phyloP scores from a whole-genome alignment of 2,797 vertebrate genomes.

The Serranus cabrilla region DNA sequence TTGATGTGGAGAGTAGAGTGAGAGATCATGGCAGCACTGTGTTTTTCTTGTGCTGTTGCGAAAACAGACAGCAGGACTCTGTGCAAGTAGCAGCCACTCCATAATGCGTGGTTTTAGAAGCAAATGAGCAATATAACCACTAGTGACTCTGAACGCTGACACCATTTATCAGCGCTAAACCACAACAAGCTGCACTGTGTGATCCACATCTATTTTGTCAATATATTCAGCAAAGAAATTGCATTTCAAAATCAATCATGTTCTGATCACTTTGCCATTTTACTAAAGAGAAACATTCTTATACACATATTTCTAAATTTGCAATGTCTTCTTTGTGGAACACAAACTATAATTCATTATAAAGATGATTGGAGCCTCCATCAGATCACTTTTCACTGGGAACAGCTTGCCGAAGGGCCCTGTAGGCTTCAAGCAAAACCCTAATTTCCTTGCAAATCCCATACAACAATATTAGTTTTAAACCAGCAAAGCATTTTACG shows the following conservation, averaged over 20 bases:
- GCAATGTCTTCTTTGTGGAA: conserved; percentile 8
- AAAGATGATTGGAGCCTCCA: conserved; percentile 39
- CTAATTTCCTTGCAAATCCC: conserved; percentile 81
- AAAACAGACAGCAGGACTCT: conserved; percentile 69
- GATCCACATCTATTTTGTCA: conserved; percentile 22
- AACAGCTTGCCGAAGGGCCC: conserved; percentile 61
- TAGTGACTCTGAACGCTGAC: conserved; percentile 44
- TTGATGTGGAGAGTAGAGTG: conserved; percentile 71
- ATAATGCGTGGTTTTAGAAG: conserved; percentile 62
- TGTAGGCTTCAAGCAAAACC: conserved; percentile 70
- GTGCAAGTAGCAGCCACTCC: conserved; percentile 69
- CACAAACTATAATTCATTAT: conserved; percentile 32
- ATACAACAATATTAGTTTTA: conserved; percentile 80
- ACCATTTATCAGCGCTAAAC: conserved; percentile 31
- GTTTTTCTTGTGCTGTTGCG: conserved; percentile 72
- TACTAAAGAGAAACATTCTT: background rate
- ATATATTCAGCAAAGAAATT: background rate
- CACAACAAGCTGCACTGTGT: conserved; percentile 28
- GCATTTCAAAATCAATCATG: background rate
- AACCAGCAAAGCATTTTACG: conserved; percentile 74
- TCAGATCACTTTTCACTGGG: conserved; percentile 74
- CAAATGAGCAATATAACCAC: conserved; percentile 68
- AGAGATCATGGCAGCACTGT: conserved; percentile 67
- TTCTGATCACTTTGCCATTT: conserved; percentile 17
- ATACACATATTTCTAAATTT: background rate